Evolutionary conservation across 2,797 vertebrate species (phyloP).

Genomic region (Huso huso): DNA sequence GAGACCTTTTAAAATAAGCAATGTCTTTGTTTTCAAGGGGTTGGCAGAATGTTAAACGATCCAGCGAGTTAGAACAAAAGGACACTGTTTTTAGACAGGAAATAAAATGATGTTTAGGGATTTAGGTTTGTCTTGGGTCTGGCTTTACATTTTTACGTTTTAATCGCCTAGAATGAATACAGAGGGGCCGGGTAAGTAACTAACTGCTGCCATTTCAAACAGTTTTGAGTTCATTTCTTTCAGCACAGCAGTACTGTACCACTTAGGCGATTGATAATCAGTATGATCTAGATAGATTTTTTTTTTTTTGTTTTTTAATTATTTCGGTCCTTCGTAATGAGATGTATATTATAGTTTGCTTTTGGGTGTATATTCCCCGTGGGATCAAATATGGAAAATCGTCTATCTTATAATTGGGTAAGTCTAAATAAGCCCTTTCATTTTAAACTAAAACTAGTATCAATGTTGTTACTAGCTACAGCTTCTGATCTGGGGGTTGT

Average conservation of each 20-base stretch:
- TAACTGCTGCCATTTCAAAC: background rate
- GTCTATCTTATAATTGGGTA: too few relatives aligned
- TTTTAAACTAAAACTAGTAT: too few relatives aligned
- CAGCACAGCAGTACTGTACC: too few relatives aligned
- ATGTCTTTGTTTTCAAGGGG: slow-evolving; percentile 32
- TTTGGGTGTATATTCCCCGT: too few relatives aligned
- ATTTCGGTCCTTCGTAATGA: too few relatives aligned
- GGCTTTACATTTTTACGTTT: background rate
- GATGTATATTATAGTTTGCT: too few relatives aligned
- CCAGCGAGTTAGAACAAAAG: slow-evolving; percentile 69
- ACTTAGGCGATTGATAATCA: background rate
- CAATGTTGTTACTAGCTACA: too few relatives aligned
- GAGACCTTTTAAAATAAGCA: background rate
- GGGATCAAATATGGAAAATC: too few relatives aligned
- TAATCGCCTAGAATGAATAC: too few relatives aligned
- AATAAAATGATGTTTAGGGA: slow-evolving; percentile 45
- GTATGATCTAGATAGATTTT: background rate
- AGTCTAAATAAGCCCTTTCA: too few relatives aligned
- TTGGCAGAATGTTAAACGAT: slow-evolving; percentile 46
- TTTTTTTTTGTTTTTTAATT: too few relatives aligned
- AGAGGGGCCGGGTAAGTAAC: background rate
- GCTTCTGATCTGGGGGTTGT: too few relatives aligned
- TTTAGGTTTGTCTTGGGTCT: slow-evolving; percentile 1
- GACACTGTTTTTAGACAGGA: slow-evolving; percentile 55
- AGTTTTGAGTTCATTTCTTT: background rate